These are phyloP conservation scores for Drosophila mettleri DNA, from an alignment of 2,888 invertebrate genomes.

Conservation along the genomic window DNA sequence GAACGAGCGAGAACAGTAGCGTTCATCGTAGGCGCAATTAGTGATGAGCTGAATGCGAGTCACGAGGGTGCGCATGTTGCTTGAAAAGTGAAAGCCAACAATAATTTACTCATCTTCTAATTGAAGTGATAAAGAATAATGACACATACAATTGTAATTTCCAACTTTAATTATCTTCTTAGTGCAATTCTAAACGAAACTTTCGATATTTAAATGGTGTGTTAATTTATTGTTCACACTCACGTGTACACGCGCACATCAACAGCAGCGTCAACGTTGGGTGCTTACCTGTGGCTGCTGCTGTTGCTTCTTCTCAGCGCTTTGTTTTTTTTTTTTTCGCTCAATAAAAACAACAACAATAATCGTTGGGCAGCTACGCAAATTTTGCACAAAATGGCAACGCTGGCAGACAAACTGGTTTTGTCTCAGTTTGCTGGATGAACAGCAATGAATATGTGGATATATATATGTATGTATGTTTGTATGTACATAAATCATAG, in stretches of 20 bases:
- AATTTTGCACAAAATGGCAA: slow-evolving; percentile 68
- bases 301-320: slow-evolving; percentile 9
- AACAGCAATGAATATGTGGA: slow-evolving; percentile 22
- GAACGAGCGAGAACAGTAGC: background rate
- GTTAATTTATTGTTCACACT: slow-evolving; percentile 19
- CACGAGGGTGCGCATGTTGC: slow-evolving; percentile 6
- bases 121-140: background rate
- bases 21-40: slow-evolving; percentile 16
- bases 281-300: slow-evolving; percentile 46
- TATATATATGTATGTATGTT: too few relatives aligned
- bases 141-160: background rate
- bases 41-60: slow-evolving; percentile 28
- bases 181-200: background rate
- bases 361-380: slow-evolving; percentile 41
- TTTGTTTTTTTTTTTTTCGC: slow-evolving; percentile 15
- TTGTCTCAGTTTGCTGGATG: slow-evolving; percentile 42
- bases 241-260: slow-evolving; percentile 26
- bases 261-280: slow-evolving; percentile 28
- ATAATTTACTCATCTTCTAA: background rate
- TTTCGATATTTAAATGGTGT: slow-evolving; percentile 1
- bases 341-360: slow-evolving; percentile 16
- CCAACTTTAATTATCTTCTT: background rate
- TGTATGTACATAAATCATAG: slow-evolving; percentile 49
- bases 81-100: slow-evolving; percentile 12
- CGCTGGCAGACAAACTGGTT: slow-evolving; percentile 64